Conservation (phyloP, 2,113 vertebrate species). For the Peromyscus leucopus region DNA sequence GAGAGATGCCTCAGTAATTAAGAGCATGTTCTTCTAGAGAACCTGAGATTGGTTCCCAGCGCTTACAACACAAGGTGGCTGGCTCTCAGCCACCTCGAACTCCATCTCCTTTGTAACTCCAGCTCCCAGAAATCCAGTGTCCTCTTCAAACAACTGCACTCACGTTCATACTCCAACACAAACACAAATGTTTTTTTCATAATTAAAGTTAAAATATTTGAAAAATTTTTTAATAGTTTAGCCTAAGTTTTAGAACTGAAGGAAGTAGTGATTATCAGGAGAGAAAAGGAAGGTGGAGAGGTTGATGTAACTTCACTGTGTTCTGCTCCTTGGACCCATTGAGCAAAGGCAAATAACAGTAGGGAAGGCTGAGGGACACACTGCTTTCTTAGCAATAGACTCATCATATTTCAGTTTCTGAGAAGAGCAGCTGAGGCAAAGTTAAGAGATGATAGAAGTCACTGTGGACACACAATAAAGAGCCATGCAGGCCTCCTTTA, state of each 20-base stretch:
- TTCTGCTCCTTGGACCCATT: neutral
- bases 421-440: neutral
- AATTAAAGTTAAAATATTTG: neutral
- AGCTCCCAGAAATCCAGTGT: neutral
- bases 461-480: neutral
- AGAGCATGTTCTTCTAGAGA: neutral
- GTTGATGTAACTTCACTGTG: conserved; percentile 7
- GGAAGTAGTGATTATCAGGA: neutral
- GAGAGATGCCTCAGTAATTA: neutral
- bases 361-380: neutral
- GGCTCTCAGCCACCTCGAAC: neutral
- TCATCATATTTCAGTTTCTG: neutral
- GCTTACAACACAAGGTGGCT: too few relatives aligned
- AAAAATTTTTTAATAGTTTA: neutral
- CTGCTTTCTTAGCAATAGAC: neutral
- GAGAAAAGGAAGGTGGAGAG: conserved; percentile 6
- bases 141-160: neutral
- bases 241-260: neutral
- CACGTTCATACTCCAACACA: neutral
- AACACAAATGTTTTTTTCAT: neutral
- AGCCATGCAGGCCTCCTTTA: neutral
- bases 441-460: conserved; percentile 1
- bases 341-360: neutral
- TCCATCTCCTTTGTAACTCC: too few relatives aligned
- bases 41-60: too few relatives aligned